Conservation (phyloP, 2,113 vertebrate species). For the Platysternon megacephalum region DNA sequence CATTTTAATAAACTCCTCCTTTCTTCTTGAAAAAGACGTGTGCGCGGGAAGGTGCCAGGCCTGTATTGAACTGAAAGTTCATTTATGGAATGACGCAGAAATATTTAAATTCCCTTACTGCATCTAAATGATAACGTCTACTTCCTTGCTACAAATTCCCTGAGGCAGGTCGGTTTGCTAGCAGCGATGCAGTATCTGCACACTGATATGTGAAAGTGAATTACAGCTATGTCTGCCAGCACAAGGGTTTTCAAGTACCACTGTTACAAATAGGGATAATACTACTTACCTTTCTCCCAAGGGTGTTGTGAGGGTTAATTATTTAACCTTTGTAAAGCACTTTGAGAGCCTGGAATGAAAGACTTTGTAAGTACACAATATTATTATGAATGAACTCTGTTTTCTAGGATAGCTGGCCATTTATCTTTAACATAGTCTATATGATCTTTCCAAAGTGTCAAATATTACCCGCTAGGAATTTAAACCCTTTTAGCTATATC, state of each 20-base stretch:
- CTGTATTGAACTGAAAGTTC: not conserved
- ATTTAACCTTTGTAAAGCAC: slow-evolving; percentile 57
- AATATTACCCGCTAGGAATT: too few species aligned
- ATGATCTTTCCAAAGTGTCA: not conserved
- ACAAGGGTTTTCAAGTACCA: slow-evolving; percentile 7
- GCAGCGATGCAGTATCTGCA: not conserved
- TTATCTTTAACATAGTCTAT: not conserved
- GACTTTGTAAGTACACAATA: not conserved
- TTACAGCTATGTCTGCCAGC: not conserved
- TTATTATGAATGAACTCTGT: not conserved
- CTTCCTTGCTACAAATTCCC: not conserved
- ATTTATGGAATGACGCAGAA: not conserved
- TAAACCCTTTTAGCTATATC: too few species aligned
- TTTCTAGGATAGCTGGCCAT: slow-evolving; percentile 9
- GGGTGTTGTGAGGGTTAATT: slow-evolving; percentile 48
- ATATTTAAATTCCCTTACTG: not conserved
- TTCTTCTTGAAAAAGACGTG: not conserved
- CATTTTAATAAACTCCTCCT: not conserved
- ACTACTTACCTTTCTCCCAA: not conserved
- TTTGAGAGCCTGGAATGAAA: slow-evolving; percentile 35
- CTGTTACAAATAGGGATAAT: slow-evolving; percentile 31
- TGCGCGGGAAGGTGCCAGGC: not conserved
- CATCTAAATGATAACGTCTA: accelerated
- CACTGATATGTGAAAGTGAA: not conserved
- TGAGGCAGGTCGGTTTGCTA: not conserved